Evolutionary conservation across 2,888 invertebrate species (phyloP).

Genomic region (Pyrocoelia pectoralis): DNA sequence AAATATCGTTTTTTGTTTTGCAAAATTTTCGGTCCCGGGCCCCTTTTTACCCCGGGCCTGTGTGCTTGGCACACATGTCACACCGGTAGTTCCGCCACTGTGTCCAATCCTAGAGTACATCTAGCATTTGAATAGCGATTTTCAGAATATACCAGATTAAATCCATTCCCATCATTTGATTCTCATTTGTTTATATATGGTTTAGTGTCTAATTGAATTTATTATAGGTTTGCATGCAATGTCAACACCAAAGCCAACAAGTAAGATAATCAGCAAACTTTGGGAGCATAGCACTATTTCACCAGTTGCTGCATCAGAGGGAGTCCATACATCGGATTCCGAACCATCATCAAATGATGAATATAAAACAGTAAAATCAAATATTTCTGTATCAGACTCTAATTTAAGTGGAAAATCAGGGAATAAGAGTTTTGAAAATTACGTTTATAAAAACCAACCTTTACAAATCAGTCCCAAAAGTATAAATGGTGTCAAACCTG

Average conservation of each 20-base stretch:
- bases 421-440: too few relatives aligned
- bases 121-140: too few relatives aligned
- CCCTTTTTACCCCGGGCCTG: too few relatives aligned
- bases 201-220: too few relatives aligned
- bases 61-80: too few relatives aligned
- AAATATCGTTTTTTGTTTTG: too few relatives aligned
- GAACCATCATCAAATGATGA: constrained; percentile 54
- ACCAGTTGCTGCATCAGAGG: neutral
- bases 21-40: too few relatives aligned
- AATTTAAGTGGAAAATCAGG: neutral
- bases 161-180: too few relatives aligned
- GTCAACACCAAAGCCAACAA: constrained; percentile 55
- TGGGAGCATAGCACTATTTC: constrained; percentile 38
- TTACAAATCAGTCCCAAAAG: constrained; percentile 13
- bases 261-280: constrained; percentile 36
- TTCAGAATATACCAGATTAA: too few relatives aligned
- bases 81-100: too few relatives aligned
- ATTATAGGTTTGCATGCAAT: constrained; percentile 51
- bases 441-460: constrained; percentile 3
- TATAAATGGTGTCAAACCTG: constrained; percentile 1
- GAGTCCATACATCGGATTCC: constrained; percentile 52
- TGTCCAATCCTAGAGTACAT: too few relatives aligned
- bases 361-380: constrained; percentile 46
- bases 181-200: too few relatives aligned
- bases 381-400: neutral